Evolutionary conservation across 2,113 vertebrate species (phyloP).

Genomic region (Pangasianodon hypophthalmus): DNA sequence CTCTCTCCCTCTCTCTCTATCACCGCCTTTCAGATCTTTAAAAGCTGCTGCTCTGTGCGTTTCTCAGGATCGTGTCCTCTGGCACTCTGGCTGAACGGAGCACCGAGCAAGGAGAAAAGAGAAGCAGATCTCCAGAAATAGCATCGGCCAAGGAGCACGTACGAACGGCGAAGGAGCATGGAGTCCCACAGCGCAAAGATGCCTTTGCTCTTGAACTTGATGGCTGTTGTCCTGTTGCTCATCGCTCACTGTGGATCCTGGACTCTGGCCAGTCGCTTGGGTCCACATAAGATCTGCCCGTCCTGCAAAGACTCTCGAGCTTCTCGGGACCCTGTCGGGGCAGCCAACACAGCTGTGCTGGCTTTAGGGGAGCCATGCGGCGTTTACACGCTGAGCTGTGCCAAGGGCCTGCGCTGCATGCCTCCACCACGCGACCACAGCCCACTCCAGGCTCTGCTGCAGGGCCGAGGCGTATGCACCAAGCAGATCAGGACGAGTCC

Average conservation of each 20-base stretch:
- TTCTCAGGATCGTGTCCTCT: constrained; percentile 76
- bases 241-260: constrained; percentile 71
- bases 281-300: constrained; percentile 70
- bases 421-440: constrained; percentile 75
- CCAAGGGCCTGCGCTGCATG: constrained; percentile 78
- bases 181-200: constrained; percentile 65
- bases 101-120: constrained; percentile 51
- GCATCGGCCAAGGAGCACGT: constrained; percentile 66
- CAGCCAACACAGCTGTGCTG: constrained; percentile 70
- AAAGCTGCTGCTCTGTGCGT: constrained; percentile 75
- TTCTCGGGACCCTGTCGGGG: constrained; percentile 68
- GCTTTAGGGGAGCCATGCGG: constrained; percentile 77
- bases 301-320: constrained; percentile 74
- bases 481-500: constrained; percentile 69
- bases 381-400: constrained; percentile 78
- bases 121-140: constrained; percentile 72
- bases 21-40: constrained; percentile 80
- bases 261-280: constrained; percentile 69
- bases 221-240: constrained; percentile 71
- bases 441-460: constrained; percentile 81
- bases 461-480: constrained; percentile 76
- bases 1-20: constrained; percentile 68
- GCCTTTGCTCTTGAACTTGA: constrained; percentile 73
- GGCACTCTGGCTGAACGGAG: constrained; percentile 66
- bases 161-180: constrained; percentile 63